Base-by-base conservation (phyloP, 2,888 invertebrate genomes). In the Frankliniella intonsa region DNA sequence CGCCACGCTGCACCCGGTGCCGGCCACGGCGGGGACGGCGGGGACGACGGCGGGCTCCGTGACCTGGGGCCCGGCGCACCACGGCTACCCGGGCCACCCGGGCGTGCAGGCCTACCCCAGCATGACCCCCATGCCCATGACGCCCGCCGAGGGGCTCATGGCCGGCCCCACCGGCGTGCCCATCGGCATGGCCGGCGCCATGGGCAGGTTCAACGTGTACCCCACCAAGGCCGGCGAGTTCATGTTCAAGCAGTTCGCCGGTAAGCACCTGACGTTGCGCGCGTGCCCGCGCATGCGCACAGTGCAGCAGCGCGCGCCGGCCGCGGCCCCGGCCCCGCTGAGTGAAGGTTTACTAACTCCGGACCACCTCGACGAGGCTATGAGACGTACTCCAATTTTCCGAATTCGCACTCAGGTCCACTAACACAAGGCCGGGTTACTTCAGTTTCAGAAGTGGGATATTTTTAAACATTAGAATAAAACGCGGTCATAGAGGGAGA, bases 241-340 rank as follows among this genome's bases (percentile, higher is more conserved):
- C 85, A 92, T 95, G 90, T 93, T 94, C 86, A 92, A 93, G 85
- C 94, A 94, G 86, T 94, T 95, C 85, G 92, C 92, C 85, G 95
- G 87, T 84, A 83, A 84, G 84, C 83, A 12, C 38, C 62, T 55
- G 12, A 55, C 55, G 14, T 17, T 7, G 55, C 55, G 55, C 17
- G 38, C 38, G 38, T 38, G 38, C 38, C 38, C 38, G 38, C 38
- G 38, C 38, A 38, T 38, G 38, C 38, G 38, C 38, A 38, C 38
- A 3, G 38, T 38, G 38, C 38, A 38, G 38, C 38, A 38, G 38
- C 3, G 38, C 38, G 38, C 38, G 3, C 3, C 38, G 38, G 38
- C 38, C 38, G 3, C 5, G 38, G 38, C 38, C 38, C 3, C 38
- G 38, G 38, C 38, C 38, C 38, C 5, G 38, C 5, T 2, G 38